Base-by-base conservation (phyloP, 2,797 vertebrate genomes). In the Naso thynnoides region DNA sequence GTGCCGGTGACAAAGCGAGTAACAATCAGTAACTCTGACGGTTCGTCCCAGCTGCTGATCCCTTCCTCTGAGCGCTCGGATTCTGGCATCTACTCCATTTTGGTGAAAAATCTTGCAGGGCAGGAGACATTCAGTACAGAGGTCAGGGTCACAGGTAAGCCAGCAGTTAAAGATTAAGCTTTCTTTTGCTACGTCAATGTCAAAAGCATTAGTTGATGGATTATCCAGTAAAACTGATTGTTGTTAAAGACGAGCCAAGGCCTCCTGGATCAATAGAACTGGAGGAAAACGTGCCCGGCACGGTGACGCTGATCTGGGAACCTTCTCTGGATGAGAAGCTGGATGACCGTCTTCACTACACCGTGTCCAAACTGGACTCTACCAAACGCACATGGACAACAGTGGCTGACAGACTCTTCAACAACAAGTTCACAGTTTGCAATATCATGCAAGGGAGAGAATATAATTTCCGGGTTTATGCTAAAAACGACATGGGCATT, bases 391-490 rank as follows among this genome's bases (percentile, higher is more conserved):
- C 87, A 0, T 97, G 97, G 97, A 71, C 62, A 0, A 68, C 91
- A 14, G 93, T 92, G 82, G 95, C 95, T 0, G 94, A 96, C 70
- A 89, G 88, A 4, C 89, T 97, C 86, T 95, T 96, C 83, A 97
- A 94, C 81, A 96, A 96, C 87, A 96, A 89, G 79, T 95, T 94
- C 78, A 98, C 96, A 0, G 92, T 94, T 76, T 94, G 94, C 83
- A 94, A 91, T 1, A 81, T 96, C 73, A 77, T 97, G 83, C 93
- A 90, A 0, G 96, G 96, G 29, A 90, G 90, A 15, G 91, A 96
- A 64, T 97, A 98, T 79, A 90, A 94, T 85, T 98, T 98, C 78
- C 89, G 95, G 0, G 94, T 97, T 16, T 92, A 96, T 59, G 96
- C 97, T 85, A 95, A 95, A 83, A 98, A 96, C 0, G 92, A 91